These are phyloP conservation scores for Osmerus eperlanus DNA, from an alignment of 2,113 vertebrate species.

Conservation along the genomic window DNA sequence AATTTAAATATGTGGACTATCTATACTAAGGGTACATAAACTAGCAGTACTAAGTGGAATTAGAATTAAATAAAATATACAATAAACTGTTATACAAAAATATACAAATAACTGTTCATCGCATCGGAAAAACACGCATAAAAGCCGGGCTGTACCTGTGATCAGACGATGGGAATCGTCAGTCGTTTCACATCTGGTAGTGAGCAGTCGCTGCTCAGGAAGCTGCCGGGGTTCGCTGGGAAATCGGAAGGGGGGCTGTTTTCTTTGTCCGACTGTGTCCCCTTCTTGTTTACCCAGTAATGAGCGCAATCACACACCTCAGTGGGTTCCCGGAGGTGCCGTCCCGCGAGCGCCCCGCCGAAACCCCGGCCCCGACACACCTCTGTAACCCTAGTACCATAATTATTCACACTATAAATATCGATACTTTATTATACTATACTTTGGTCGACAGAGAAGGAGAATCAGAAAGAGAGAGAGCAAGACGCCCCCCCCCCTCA, in stretches of 20 bases:
- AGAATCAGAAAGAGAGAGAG: neutral
- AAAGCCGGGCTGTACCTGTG: neutral
- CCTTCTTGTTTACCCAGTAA: slow-evolving; percentile 39
- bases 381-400: neutral
- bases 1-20: too few relatives aligned
- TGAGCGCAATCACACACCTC: slow-evolving; percentile 40
- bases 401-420: slow-evolving; percentile 3
- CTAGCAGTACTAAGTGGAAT: too few relatives aligned
- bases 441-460: too few relatives aligned
- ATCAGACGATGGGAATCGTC: slow-evolving; percentile 10
- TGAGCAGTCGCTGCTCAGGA: slow-evolving; percentile 1
- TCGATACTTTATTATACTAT: too few relatives aligned
- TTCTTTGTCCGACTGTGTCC: slow-evolving; percentile 33
- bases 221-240: slow-evolving; percentile 27
- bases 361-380: slow-evolving; percentile 4
- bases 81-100: too few relatives aligned
- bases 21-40: too few relatives aligned
- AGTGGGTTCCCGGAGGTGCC: slow-evolving; percentile 6
- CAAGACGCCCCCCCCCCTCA: neutral
- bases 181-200: slow-evolving; percentile 22
- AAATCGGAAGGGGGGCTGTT: slow-evolving; percentile 33
- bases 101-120: too few relatives aligned
- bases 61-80: too few relatives aligned
- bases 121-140: neutral
- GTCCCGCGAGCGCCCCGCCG: neutral